Base-by-base conservation (phyloP, 2,888 invertebrate species). In the Netelia inedita region DNA sequence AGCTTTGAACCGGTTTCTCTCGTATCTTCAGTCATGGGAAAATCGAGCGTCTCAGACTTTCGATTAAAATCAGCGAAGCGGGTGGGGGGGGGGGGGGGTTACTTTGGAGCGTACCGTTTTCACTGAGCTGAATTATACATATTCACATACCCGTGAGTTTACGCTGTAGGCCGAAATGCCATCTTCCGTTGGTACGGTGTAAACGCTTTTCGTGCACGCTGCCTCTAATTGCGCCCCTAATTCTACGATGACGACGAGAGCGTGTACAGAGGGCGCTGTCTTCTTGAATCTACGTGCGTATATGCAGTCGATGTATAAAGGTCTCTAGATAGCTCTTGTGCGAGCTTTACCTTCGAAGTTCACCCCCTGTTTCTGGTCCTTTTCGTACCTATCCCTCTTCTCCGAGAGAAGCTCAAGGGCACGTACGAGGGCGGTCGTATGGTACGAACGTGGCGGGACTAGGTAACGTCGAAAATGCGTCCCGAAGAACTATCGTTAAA, bases 391-490 rank as follows among this genome's bases (percentile, higher is more conserved):
- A 50, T 35, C 65, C 65, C 23, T 63, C n/a, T n/a, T 35, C 35
- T 35, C 35, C 43, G 50, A 50, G 57, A 16, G 35, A 79, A 66
- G 63, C 83, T 74, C 50, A 50, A 72, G 71, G 50, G 65, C 83
- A 86, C 85, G 86, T 85, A 82, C 71, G 65, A 46, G 76, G 68
- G 79, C 57, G 79, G 83, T 85, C 83, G 83, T 83, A 86, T 85
- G 81, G 82, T 83, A 83, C 73, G 66, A 82, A 87, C 85, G 87
- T 85, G 85, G 80, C 74, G 43, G 72, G 83, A 85, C 82, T 85
- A 71, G 78, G 35, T 84, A 85, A 84, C 75, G 78, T 82, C 85
- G 82, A 87, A 85, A 87, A 87, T 85, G 86, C 81, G 73, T 76
- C 66, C 72, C 83, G 63, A 79, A 76, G 78, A 82, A 83, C 69